A percentile compares a stretch with the other conserved stretches of the same genome.
These are phyloP conservation scores for Parazoanthus swiftii DNA, from an alignment of 92 coral and sea anemone genomes.

Conservation along the genomic window DNA sequence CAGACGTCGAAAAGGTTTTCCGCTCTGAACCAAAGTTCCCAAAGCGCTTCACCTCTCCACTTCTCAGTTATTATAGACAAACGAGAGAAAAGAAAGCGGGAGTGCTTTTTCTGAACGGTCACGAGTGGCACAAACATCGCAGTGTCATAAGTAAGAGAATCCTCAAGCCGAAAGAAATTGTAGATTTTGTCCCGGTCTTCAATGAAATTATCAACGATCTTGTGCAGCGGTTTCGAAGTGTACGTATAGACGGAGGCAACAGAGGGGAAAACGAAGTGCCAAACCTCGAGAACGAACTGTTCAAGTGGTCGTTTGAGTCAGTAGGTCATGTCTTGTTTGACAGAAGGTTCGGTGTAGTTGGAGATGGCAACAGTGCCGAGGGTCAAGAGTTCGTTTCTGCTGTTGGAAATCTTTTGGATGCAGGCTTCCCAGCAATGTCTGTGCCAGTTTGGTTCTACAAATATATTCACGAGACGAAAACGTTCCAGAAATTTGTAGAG, in stretches of 20 bases:
- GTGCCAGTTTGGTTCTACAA: conserved; percentile 56
- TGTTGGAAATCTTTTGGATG: no score
- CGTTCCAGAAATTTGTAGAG: conserved; percentile 44
- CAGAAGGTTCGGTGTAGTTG: neutral
- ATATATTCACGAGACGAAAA: conserved; percentile 52
- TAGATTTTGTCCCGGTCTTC: conserved; percentile 57
- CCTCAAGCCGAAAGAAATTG: conserved; percentile 62
- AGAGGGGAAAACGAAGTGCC: conserved; percentile 52
- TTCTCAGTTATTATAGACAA: conserved; percentile 50
- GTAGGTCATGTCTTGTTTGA: conserved; percentile 69
- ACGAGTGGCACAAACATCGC: conserved; percentile 62
- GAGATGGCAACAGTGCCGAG: no score
- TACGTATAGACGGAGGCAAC: neutral
- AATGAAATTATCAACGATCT: conserved; percentile 64
- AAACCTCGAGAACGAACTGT: conserved; percentile 56
- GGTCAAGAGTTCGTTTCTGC: no score
- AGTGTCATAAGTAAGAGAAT: conserved; percentile 61
- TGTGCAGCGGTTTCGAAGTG: conserved; percentile 46
- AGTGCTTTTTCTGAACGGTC: conserved; percentile 62
- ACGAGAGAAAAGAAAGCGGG: conserved; percentile 51
- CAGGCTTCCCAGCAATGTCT: neutral
- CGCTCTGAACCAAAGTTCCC: conserved; percentile 66
- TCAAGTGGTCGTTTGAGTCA: conserved; percentile 77
- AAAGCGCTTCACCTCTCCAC: conserved; percentile 39
- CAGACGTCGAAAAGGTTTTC: conserved; percentile 47